These are phyloP conservation scores for Penaeus japonicus DNA, from an alignment of 1,140 invertebrate genomes.

Conservation along the genomic window DNA sequence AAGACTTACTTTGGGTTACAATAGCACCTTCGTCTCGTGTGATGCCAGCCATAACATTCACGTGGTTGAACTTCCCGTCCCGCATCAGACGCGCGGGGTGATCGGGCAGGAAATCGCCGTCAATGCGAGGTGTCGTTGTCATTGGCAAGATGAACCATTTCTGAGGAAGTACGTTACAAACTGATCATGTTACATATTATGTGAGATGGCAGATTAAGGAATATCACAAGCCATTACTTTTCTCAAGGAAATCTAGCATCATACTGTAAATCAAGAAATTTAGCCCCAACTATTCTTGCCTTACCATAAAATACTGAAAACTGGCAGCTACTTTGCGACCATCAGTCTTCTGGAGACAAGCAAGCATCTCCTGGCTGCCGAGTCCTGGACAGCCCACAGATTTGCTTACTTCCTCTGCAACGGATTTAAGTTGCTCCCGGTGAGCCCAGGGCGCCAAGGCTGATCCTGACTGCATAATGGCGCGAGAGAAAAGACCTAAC, in stretches of 20 bases:
- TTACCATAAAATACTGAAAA: not conserved
- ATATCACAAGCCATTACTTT: too few species aligned
- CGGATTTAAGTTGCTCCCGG: slow-evolving; percentile 14
- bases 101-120: slow-evolving; percentile 27
- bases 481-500: slow-evolving; percentile 60
- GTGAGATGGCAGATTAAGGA: too few species aligned
- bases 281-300: not conserved
- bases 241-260: too few species aligned
- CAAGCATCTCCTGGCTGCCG: not conserved
- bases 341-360: not conserved
- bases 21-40: not conserved
- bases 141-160: not conserved
- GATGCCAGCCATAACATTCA: slow-evolving; percentile 25
- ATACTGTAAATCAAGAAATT: too few species aligned
- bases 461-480: slow-evolving; percentile 62
- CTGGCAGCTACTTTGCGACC: not conserved
- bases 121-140: not conserved
- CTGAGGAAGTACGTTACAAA: not conserved
- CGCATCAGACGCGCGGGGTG: not conserved
- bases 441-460: slow-evolving; percentile 61
- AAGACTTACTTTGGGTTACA: not conserved
- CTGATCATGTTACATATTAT: too few species aligned
- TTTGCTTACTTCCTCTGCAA: not conserved
- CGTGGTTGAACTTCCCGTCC: not conserved
- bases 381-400: not conserved